These are phyloP conservation scores for Acleris literana DNA, from an alignment of 2,888 invertebrate genomes.

Conservation along the genomic window DNA sequence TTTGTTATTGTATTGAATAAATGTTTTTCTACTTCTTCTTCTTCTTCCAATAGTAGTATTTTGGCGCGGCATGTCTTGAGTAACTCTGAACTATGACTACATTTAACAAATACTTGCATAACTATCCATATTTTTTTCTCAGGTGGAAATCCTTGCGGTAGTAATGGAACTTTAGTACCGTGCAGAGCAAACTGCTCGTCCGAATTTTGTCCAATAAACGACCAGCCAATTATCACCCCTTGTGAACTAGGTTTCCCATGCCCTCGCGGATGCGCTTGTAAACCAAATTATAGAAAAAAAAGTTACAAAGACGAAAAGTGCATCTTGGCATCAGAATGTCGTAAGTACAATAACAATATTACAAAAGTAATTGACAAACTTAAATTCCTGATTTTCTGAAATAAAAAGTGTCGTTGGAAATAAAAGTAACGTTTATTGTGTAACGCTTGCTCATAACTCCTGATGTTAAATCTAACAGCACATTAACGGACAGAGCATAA, in stretches of 20 bases:
- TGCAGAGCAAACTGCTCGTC: conserved; percentile 52
- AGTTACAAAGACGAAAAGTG: conserved; percentile 48
- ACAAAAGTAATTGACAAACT: too few relatives aligned
- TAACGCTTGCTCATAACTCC: too few relatives aligned
- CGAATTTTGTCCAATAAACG: conserved; percentile 49
- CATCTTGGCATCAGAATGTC: conserved; percentile 53
- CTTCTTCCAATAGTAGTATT: too few relatives aligned
- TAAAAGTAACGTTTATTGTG: too few relatives aligned
- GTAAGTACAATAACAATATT: conserved; percentile 31
- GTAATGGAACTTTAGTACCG: conserved; percentile 50
- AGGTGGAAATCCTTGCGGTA: conserved; percentile 54
- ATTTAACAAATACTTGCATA: too few relatives aligned
- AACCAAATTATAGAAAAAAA: conserved; percentile 44
- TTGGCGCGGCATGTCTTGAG: neutral
- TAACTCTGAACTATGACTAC: too few relatives aligned
- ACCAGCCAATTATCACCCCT: conserved; percentile 43
- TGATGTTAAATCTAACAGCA: too few relatives aligned
- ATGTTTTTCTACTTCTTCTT: too few relatives aligned
- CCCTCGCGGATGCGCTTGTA: conserved; percentile 57
- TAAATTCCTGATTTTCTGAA: too few relatives aligned
- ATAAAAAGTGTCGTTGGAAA: too few relatives aligned
- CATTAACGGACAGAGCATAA: too few relatives aligned
- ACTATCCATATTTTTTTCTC: conserved; percentile 13
- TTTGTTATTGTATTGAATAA: too few relatives aligned
- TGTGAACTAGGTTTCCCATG: conserved; percentile 52